Conservation (phyloP, 2,797 vertebrate species). For the Cetoscarus ocellatus region DNA sequence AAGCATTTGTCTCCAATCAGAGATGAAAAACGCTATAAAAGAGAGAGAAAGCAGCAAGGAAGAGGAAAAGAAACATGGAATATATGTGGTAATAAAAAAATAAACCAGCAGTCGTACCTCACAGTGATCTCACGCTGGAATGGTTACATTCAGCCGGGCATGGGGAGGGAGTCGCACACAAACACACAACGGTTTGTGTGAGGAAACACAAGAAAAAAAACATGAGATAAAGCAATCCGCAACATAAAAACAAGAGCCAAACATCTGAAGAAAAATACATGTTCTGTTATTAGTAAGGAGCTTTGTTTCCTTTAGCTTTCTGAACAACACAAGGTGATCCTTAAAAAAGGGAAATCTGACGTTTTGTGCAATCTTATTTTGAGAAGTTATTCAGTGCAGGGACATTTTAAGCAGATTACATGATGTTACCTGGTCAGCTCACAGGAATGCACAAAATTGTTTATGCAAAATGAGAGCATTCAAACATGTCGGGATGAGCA, state of each 20-base stretch:
- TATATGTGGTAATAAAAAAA: slow-evolving; percentile 6
- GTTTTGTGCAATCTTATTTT: too few relatives aligned
- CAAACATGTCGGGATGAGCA: too few relatives aligned
- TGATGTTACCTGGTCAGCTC: background rate
- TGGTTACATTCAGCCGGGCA: slow-evolving; percentile 82
- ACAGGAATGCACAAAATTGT: background rate
- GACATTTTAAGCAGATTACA: too few relatives aligned
- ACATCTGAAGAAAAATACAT: slow-evolving; percentile 23
- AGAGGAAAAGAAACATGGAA: background rate
- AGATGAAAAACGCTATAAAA: too few relatives aligned
- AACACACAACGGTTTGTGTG: slow-evolving; percentile 37
- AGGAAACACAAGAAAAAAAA: slow-evolving; percentile 64
- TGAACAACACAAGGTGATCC: too few relatives aligned
- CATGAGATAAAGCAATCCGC: slow-evolving; percentile 58
- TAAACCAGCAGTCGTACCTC: slow-evolving; percentile 81
- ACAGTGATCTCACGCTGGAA: slow-evolving; percentile 91
- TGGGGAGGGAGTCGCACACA: slow-evolving; percentile 53
- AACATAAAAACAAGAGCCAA: slow-evolving; percentile 16
- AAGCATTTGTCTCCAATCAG: too few relatives aligned
- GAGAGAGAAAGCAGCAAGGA: background rate
- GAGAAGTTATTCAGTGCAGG: too few relatives aligned
- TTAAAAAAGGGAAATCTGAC: too few relatives aligned
- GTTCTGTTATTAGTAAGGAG: slow-evolving; percentile 14
- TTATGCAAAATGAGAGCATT: background rate
- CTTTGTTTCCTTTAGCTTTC: too few relatives aligned